Evolutionary conservation across 2,888 invertebrate species (phyloP), one percentile per base, ranked within the genome.

Genomic region (Agrilus mali): DNA sequence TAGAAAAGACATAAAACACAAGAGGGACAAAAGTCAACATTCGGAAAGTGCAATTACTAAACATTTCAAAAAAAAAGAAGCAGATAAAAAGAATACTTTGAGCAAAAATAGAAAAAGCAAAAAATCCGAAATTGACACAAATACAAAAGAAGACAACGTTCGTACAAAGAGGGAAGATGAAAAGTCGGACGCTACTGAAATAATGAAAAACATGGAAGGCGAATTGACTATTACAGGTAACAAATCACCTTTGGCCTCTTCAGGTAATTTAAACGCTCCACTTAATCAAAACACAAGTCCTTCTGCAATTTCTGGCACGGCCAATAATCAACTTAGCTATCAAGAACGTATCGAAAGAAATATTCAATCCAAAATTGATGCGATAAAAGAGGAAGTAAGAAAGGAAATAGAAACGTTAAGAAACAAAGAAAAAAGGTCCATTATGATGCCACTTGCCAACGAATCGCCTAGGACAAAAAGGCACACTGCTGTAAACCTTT

Each of bases 361-460:
- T 44, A 64, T 68, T 39, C 58, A 65, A 49, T 48, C 57, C 12
- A 63, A 60, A 50, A 64, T 67, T 38, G 58, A 61, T 16, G 56
- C 59, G 10, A 64, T 69, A 31, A 68, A 66, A 43, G 63, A 63
- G 12, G 60, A 67, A 42, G 63, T 69, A 2, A 63, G 63, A 40
- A 55, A 63, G 3, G 63, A 67, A 49, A 59, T 66, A 22, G 60
- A 57, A 27, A 53, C 49, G 5, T 44, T 56, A 14, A 49, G 49
- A 36, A 22, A 17, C 4, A 43, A 54, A 27, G 45, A 36, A 10
- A 42, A 40, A 43, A 22, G 35, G 4, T 36, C 34, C 4, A 17
- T 38, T 6, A 32, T n/a, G 12, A 33, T 15, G 4, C 17, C n/a
- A 16, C 33, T n/a, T 12, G 16, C n/a, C 2, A 33, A 41, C 7